Evolutionary conservation across 37 sponge, comb jelly and placozoan genomes (phyloP).

Genomic region (Beroe forskalii): DNA sequence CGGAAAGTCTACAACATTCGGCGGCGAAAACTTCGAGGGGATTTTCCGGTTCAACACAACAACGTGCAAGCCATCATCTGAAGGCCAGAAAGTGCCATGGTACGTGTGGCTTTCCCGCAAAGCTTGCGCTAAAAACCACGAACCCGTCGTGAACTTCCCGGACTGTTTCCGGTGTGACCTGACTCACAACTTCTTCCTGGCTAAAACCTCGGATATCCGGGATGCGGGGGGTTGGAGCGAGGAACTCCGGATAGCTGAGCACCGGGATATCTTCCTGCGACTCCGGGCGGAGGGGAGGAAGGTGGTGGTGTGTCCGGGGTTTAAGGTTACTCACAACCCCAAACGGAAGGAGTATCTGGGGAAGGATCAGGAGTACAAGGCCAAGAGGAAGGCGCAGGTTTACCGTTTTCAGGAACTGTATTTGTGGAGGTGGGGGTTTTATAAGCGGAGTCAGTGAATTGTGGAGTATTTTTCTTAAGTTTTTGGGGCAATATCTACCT

Average conservation of each 20-base stretch:
- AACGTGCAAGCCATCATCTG: no score
- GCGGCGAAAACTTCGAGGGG: neutral
- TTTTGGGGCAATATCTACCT: no score
- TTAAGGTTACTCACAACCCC: neutral
- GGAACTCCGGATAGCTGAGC: neutral
- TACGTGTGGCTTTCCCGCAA: neutral
- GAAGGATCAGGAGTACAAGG: no score
- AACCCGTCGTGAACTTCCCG: neutral
- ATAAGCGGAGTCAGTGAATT: no score
- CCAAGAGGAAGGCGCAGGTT: no score
- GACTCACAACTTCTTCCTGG: neutral
- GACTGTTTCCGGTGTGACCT: conserved; percentile 13
- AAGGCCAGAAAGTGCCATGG: neutral
- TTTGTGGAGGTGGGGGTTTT: no score
- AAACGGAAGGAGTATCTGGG: no score
- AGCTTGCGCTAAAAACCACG: neutral
- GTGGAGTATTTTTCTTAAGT: no score
- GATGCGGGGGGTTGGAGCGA: conserved; percentile 6
- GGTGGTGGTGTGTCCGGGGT: neutral
- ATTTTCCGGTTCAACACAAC: neutral
- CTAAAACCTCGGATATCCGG: neutral
- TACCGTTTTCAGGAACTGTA: no score
- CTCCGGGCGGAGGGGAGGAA: neutral
- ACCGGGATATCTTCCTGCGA: neutral
- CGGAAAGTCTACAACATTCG: neutral